Evolutionary conservation across 1,140 invertebrate species (phyloP), one percentile per base, ranked within the genome.

Genomic region (Marisa cornuarietis): DNA sequence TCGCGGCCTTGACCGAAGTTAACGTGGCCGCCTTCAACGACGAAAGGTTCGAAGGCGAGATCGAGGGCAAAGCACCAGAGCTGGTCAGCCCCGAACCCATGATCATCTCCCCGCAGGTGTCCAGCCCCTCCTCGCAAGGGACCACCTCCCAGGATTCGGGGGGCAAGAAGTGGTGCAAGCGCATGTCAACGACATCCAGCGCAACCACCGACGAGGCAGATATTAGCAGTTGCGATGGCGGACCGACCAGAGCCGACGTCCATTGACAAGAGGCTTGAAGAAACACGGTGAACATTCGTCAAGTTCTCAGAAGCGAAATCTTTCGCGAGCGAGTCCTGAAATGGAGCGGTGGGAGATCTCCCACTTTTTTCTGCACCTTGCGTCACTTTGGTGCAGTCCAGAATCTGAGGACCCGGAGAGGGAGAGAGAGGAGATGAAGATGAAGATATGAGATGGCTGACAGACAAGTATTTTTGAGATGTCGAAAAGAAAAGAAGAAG

Each of bases 151-250:
- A 42, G 18, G 76, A 77, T 49, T 26, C 42, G 8, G 11, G 42
- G 16, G 61, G 31, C 52, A 61, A 74, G 26, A 61, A 66, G 14
- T 73, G n/a, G 26, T 42, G 24, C 51, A 51, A 75, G 22, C 31
- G 49, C 5, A n/a, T 69, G 63, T 77, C 76, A 24, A 69, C 24
- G 13, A 24, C 63, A 9, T 77, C 76, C 63, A 68, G 76, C 68
- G 26, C 68, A 31, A 65, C 63, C 63, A 68, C 76, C 2, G 76
- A 77, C 42, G 76, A 77, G n/a, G 52, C 76, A n/a, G 76, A 77
- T 49, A 65, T 26, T 8, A 58, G 20, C 63, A 22, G 26, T 22
- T 66, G 65, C 1, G 54, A 58, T 1, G 31, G 20, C 18, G 65
- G 76, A 9, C 65, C 76, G 18, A 77, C 51, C 31, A 66, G n/a